Percentiles rank a stretch among this genome's conserved stretches.
These are phyloP conservation scores for pig (Sus scrofa) DNA, from an alignment of 2,113 vertebrate genomes.

Conservation along the genomic window DNA sequence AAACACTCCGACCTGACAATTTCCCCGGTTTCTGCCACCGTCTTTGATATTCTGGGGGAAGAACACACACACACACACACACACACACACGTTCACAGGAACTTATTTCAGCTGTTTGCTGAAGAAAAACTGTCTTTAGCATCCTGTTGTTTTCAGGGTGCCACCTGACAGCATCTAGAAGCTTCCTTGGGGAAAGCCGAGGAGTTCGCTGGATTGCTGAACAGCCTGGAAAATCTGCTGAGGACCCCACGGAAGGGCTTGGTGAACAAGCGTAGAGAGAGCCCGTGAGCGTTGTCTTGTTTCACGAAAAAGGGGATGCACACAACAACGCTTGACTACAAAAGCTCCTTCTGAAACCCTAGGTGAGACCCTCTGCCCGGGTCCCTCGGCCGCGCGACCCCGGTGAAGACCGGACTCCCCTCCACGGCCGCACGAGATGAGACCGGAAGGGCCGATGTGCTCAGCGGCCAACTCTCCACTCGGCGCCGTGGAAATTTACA, in stretches of 20 bases:
- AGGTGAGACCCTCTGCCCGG: conserved; percentile 62
- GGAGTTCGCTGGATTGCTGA: conserved; percentile 64
- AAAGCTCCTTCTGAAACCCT: conserved; percentile 85
- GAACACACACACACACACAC: neutral
- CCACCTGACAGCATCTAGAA: conserved; percentile 58
- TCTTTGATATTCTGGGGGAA: neutral
- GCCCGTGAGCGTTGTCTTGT: conserved; percentile 67
- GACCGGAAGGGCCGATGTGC: conserved; percentile 86
- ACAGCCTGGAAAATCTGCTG: conserved; percentile 64
- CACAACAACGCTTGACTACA: conserved; percentile 73
- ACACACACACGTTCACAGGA: neutral
- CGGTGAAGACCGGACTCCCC: conserved; percentile 52
- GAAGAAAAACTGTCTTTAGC: conserved; percentile 46
- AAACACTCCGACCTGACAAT: neutral
- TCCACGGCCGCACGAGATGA: conserved; percentile 82
- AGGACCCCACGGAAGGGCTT: conserved; percentile 47
- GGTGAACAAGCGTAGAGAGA: conserved; percentile 74
- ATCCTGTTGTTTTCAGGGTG: conserved; percentile 46
- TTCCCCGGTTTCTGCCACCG: neutral
- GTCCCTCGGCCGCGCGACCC: neutral
- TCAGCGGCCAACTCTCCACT: conserved; percentile 90
- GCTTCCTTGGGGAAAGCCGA: conserved; percentile 46
- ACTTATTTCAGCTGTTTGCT: conserved; percentile 43
- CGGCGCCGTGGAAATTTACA: conserved; percentile 90
- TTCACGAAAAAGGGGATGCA: conserved; percentile 69